phyloP scores from a whole-genome alignment of 2,113 vertebrate species.

The Tupaia chinensis region DNA sequence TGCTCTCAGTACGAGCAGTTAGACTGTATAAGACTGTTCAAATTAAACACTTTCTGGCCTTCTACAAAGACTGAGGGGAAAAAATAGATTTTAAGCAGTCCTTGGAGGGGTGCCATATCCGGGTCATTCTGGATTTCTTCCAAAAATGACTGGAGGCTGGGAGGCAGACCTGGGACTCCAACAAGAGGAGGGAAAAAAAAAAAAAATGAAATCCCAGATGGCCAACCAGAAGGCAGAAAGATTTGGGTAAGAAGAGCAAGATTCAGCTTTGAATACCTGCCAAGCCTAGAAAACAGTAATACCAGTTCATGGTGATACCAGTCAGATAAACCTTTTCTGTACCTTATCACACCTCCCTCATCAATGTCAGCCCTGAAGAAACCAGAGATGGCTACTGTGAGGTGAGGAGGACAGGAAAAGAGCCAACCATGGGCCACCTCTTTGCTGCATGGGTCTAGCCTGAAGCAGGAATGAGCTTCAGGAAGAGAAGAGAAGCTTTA shows the following conservation, averaged over 20 bases:
- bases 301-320: background rate
- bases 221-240: slow-evolving; percentile 15
- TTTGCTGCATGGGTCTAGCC: background rate
- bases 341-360: background rate
- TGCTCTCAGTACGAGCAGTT: background rate
- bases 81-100: background rate
- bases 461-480: background rate
- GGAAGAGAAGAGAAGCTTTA: background rate
- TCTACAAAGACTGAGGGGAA: background rate
- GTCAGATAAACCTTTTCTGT: background rate
- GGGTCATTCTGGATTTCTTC: slow-evolving; percentile 56
- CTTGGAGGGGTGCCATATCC: background rate
- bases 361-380: background rate
- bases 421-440: background rate
- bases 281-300: background rate
- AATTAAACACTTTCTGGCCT: slow-evolving; percentile 39
- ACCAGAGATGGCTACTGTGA: background rate
- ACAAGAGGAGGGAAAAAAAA: background rate
- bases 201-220: background rate
- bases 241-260: background rate
- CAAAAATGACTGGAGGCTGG: background rate
- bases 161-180: background rate
- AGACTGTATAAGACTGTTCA: background rate
- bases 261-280: slow-evolving; percentile 23
- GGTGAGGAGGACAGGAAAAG: fast-evolving